A percentile compares a stretch with the other conserved stretches of the same genome.
Evolutionary conservation across 2,797 vertebrate species (phyloP).

Genomic region (Echiichthys vipera): DNA sequence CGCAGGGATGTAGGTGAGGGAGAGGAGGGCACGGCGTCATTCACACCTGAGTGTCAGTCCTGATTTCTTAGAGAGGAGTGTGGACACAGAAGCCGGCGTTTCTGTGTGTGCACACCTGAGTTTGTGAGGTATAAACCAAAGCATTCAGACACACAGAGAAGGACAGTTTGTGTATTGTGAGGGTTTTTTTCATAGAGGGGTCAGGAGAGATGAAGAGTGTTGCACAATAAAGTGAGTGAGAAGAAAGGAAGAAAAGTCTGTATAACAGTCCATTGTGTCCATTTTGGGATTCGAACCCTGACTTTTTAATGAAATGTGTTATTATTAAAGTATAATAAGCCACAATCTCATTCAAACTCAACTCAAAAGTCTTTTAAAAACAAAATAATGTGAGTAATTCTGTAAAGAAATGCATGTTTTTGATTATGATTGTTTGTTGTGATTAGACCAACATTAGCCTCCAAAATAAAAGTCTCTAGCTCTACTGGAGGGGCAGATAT

Average conservation of each 20-base stretch:
- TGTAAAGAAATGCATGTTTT: neutral
- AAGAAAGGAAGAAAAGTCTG: neutral
- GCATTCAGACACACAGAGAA: slow-evolving; percentile 42
- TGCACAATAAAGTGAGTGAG: neutral
- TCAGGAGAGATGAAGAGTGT: neutral
- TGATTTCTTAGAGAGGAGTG: slow-evolving; percentile 60
- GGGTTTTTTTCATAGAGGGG: neutral
- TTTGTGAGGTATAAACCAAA: slow-evolving; percentile 39
- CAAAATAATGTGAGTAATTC: neutral
- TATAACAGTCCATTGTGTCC: neutral
- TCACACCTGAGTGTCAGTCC: slow-evolving; percentile 75
- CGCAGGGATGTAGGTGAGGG: slow-evolving; percentile 60
- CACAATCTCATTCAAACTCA: neutral
- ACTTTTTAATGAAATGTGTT: too few species aligned
- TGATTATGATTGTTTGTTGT: neutral
- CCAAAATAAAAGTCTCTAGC: neutral
- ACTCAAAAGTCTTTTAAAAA: neutral
- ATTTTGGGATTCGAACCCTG: neutral
- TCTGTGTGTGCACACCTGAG: slow-evolving; percentile 68
- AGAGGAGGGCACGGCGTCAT: slow-evolving; percentile 74
- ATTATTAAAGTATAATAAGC: neutral
- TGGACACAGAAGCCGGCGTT: slow-evolving; percentile 62
- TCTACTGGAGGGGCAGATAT: neutral
- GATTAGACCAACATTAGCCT: neutral
- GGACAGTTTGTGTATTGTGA: slow-evolving; percentile 57